Conservation (phyloP, 2,797 vertebrate species). For the Acrossocheilus wenchowensis region DNA sequence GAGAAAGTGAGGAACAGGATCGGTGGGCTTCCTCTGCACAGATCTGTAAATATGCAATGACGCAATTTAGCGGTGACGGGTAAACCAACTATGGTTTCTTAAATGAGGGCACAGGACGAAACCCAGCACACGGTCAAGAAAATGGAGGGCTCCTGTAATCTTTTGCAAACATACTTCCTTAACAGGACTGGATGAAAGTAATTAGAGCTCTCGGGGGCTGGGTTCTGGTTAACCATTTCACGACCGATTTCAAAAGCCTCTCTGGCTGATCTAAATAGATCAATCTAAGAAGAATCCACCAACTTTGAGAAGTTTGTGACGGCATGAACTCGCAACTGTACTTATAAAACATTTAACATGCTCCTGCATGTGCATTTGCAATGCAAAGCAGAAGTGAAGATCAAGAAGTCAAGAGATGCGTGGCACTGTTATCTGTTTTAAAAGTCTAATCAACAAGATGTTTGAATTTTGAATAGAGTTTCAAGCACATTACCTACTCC, state of each 20-base stretch:
- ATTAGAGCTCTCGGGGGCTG: constrained; percentile 57
- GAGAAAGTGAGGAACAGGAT: neutral
- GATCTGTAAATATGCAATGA: constrained; percentile 44
- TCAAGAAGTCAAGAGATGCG: neutral
- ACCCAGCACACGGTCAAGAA: constrained; percentile 59
- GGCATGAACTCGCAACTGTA: neutral
- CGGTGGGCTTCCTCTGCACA: constrained; percentile 19
- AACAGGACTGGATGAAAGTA: constrained; percentile 64
- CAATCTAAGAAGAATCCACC: neutral
- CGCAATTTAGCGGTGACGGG: constrained; percentile 10
- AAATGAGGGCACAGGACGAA: constrained; percentile 44
- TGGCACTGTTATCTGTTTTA: neutral
- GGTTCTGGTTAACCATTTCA: constrained; percentile 71
- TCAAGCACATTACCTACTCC: neutral
- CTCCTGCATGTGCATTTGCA: neutral
- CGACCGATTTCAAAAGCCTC: constrained; percentile 5
- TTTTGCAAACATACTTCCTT: constrained; percentile 75
- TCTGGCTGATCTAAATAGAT: neutral
- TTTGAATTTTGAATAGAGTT: neutral
- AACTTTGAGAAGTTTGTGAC: neutral
- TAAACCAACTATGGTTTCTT: constrained; percentile 16
- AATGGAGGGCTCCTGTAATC: constrained; percentile 70
- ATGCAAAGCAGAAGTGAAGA: constrained; percentile 11
- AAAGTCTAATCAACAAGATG: neutral
- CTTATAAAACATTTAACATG: constrained; percentile 16